These are phyloP conservation scores for Epirrita christyi DNA, from an alignment of 2,888 invertebrate genomes.

Conservation along the genomic window DNA sequence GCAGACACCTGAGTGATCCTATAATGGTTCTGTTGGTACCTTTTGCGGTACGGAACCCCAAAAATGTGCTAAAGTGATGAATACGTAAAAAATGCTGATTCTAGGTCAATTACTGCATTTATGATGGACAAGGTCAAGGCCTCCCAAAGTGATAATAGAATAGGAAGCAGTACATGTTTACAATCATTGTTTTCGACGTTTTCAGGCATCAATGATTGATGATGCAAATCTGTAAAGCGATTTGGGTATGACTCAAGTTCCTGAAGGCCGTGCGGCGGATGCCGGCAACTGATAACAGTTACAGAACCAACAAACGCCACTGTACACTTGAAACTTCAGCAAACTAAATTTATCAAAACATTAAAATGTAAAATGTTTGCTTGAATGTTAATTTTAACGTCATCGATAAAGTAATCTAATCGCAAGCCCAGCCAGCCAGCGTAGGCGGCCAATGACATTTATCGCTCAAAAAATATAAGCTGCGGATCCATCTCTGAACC, in stretches of 20 bases:
- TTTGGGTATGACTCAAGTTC: slow-evolving; percentile 62
- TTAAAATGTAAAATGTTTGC: slow-evolving; percentile 5
- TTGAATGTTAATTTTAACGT: slow-evolving; percentile 31
- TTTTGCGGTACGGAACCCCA: too few species aligned
- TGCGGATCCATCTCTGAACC: slow-evolving; percentile 16
- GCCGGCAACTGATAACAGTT: slow-evolving; percentile 63
- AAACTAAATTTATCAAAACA: slow-evolving; percentile 14
- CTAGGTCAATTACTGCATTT: slow-evolving; percentile 25
- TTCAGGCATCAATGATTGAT: slow-evolving; percentile 52
- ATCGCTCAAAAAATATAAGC: slow-evolving; percentile 20
- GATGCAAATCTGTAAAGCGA: slow-evolving; percentile 55
- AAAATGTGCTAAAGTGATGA: slow-evolving; percentile 14
- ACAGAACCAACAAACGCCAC: slow-evolving; percentile 35
- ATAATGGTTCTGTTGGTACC: too few species aligned
- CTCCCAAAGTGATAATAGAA: slow-evolving; percentile 17
- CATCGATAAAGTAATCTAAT: slow-evolving; percentile 37
- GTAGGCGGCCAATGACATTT: slow-evolving; percentile 32
- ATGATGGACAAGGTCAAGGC: slow-evolving; percentile 27
- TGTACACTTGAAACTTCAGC: slow-evolving; percentile 17
- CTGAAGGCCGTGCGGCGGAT: slow-evolving; percentile 66
- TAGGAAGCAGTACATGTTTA: slow-evolving; percentile 30
- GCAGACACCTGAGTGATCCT: too few species aligned
- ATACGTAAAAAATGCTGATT: slow-evolving; percentile 20
- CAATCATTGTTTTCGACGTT: slow-evolving; percentile 40
- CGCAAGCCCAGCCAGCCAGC: slow-evolving; percentile 19